Percentiles rank a stretch among this genome's conserved stretches.
phyloP scores from a whole-genome alignment of 2,797 vertebrate genomes.

The Acestrorhynchus altus region DNA sequence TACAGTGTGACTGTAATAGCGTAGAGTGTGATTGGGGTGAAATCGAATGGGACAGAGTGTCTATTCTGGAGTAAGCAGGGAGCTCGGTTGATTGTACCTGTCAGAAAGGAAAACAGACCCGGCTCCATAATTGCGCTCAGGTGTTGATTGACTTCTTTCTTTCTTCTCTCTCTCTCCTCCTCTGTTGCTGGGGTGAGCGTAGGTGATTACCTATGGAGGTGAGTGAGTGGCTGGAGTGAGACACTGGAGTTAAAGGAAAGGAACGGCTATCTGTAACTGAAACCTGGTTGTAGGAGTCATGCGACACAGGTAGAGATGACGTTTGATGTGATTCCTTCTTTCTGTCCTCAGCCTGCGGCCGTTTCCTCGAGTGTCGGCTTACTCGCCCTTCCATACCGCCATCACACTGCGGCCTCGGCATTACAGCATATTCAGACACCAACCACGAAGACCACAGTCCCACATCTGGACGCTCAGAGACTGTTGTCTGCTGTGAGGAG shows the following conservation, averaged over 20 bases:
- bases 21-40: neutral
- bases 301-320: conserved; percentile 75
- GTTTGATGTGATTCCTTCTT: too few species aligned
- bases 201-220: conserved; percentile 17
- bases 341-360: conserved; percentile 35
- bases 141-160: conserved; percentile 22
- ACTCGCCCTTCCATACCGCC: neutral
- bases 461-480: too few species aligned
- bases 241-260: too few species aligned
- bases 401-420: neutral
- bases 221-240: conserved; percentile 27
- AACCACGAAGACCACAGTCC: neutral
- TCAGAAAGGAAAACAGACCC: neutral
- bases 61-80: neutral
- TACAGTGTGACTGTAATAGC: too few species aligned
- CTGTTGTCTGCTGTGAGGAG: too few species aligned
- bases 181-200: conserved; percentile 25
- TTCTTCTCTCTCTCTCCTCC: conserved; percentile 55
- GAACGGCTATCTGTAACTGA: conserved; percentile 68
- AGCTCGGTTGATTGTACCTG: neutral
- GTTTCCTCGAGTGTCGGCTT: conserved; percentile 30
- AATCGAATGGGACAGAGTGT: neutral
- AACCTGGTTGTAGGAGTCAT: conserved; percentile 67
- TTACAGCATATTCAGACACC: neutral
- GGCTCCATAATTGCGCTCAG: conserved; percentile 4